A percentile compares a stretch with the other conserved stretches of the same genome.
Conservation (phyloP, 2,113 vertebrate species). For the Phylloscopus trochilus region DNA sequence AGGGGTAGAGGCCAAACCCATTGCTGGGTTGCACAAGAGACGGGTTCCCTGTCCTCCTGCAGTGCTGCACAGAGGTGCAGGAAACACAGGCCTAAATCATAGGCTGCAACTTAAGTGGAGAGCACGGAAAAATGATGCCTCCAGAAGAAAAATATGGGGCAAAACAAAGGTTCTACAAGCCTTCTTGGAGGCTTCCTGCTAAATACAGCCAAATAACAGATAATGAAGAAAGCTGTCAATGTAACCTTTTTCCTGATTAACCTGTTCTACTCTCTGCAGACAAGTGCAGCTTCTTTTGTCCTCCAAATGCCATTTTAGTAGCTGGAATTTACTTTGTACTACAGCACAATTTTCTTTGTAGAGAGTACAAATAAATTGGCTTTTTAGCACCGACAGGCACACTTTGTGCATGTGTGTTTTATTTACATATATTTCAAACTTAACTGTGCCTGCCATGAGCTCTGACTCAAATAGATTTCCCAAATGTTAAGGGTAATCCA, state of each 20-base stretch:
- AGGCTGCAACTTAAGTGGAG: neutral
- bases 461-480: neutral
- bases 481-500: neutral
- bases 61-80: neutral
- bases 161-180: neutral
- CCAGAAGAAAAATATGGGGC: neutral
- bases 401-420: neutral
- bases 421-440: neutral
- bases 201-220: neutral
- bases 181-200: neutral
- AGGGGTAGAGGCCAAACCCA: neutral
- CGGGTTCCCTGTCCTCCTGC: neutral
- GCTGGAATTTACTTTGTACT: neutral
- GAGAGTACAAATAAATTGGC: neutral
- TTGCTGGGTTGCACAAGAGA: neutral
- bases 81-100: neutral
- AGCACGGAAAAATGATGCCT: neutral
- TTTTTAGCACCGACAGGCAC: neutral
- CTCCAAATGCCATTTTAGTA: neutral
- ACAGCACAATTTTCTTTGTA: neutral
- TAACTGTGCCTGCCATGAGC: neutral
- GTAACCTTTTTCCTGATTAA: neutral
- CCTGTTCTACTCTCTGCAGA: neutral
- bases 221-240: neutral
- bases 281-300: neutral